phyloP scores from a whole-genome alignment of 1,140 invertebrate species.

The Lordiphosa stackelbergi region DNA sequence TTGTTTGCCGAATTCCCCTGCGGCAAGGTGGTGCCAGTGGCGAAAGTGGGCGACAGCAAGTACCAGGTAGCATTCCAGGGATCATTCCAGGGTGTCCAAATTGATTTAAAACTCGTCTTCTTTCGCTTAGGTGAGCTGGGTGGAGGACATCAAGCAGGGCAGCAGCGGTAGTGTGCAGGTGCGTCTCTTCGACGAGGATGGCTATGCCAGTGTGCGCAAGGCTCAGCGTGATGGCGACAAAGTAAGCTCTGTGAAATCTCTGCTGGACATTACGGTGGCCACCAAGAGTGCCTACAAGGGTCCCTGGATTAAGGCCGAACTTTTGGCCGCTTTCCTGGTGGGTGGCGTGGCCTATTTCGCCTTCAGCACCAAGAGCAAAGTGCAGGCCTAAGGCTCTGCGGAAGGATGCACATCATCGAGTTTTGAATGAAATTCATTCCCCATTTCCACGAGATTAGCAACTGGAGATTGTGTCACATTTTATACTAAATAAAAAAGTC shows the following conservation, averaged over 20 bases:
- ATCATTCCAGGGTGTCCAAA: not conserved
- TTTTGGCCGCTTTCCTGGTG: constrained; percentile 88
- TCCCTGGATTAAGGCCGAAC: constrained; percentile 94
- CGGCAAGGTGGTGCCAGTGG: constrained; percentile 88
- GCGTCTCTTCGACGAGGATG: constrained; percentile 94
- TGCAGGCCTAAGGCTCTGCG: constrained; percentile 74
- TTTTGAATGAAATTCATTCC: constrained; percentile 75
- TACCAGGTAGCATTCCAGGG: too few species aligned
- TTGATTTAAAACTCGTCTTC: not conserved
- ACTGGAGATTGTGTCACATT: constrained; percentile 35
- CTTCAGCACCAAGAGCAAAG: constrained; percentile 88
- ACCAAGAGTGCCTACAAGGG: constrained; percentile 93
- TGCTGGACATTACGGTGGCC: constrained; percentile 86
- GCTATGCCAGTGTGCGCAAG: constrained; percentile 88
- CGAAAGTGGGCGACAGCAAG: constrained; percentile 81
- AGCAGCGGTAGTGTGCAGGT: constrained; percentile 87
- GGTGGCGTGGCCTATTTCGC: constrained; percentile 91
- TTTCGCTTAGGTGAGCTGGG: constrained; percentile 89
- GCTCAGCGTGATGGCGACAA: constrained; percentile 85
- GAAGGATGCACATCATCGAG: too few species aligned
- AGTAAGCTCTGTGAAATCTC: constrained; percentile 82
- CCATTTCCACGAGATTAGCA: constrained; percentile 4
- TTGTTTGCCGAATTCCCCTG: constrained; percentile 90
- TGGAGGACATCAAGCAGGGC: constrained; percentile 89
- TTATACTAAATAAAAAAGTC: constrained; percentile 12